These are phyloP conservation scores for Sacculina carcini DNA, from an alignment of 2,888 invertebrate genomes.

Conservation along the genomic window DNA sequence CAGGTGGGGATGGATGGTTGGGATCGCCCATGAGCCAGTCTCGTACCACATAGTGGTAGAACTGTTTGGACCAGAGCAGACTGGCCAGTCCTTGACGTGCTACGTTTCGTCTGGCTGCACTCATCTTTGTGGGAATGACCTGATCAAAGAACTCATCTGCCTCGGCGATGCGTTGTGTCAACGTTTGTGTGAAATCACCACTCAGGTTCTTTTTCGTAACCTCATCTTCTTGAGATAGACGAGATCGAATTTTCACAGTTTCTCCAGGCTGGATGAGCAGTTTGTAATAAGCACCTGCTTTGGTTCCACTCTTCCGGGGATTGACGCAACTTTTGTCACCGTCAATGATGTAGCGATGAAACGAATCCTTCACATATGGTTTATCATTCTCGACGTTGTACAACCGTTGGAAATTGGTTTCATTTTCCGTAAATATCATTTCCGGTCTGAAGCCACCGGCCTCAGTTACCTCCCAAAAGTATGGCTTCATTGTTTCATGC, in stretches of 20 bases:
- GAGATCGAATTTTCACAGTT: constrained; percentile 16
- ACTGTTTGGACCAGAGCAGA: constrained; percentile 21
- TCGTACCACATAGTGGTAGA: constrained; percentile 19
- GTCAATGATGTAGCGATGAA: not conserved
- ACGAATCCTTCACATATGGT: not conserved
- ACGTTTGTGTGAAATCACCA: constrained; percentile 14
- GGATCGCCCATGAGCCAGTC: constrained; percentile 16
- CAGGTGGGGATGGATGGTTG: constrained; percentile 12
- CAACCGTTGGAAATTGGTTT: constrained; percentile 18
- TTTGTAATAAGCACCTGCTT: constrained; percentile 18
- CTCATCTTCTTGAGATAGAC: constrained; percentile 17
- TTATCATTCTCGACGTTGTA: constrained; percentile 12
- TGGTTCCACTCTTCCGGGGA: constrained; percentile 15
- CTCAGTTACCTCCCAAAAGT: constrained; percentile 9
- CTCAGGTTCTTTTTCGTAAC: constrained; percentile 8
- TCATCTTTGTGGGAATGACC: constrained; percentile 14
- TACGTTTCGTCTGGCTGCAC: constrained; percentile 15
- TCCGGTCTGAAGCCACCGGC: constrained; percentile 7
- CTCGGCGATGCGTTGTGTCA: constrained; percentile 17
- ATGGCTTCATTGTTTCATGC: constrained; percentile 16
- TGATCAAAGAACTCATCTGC: constrained; percentile 19
- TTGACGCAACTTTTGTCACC: constrained; percentile 10
- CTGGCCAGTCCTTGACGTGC: constrained; percentile 20
- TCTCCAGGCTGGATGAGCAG: constrained; percentile 16
- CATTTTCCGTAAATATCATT: constrained; percentile 20